Percentiles rank a stretch among this genome's conserved stretches.
phyloP scores from a whole-genome alignment of 2,888 invertebrate species.

The Emmelina monodactyla region DNA sequence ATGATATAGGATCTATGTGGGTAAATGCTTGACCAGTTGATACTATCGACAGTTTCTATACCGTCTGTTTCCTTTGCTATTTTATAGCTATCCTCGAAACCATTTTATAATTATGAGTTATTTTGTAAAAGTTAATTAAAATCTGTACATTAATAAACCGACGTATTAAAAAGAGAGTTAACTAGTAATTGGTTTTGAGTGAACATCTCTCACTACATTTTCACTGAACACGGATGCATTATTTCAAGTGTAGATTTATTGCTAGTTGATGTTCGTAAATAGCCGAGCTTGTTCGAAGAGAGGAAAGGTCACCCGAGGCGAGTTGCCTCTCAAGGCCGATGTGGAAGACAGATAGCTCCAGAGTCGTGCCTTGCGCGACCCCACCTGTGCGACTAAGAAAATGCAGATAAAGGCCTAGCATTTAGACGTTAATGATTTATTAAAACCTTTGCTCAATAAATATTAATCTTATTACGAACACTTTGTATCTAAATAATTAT shows the following conservation, averaged over 20 bases:
- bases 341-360: constrained; percentile 39
- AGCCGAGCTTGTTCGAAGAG: constrained; percentile 25
- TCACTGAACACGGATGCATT: not conserved
- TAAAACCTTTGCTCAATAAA: no score
- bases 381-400: constrained; percentile 39
- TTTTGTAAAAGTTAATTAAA: no score
- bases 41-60: no score
- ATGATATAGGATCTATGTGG: no score
- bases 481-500: no score
- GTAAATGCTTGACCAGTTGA: no score
- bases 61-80: no score
- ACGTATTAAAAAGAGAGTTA: not conserved
- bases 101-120: no score
- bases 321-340: constrained; percentile 47
- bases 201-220: not conserved
- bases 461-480: no score
- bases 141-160: not conserved
- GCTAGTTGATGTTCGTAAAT: constrained; percentile 41
- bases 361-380: constrained; percentile 36
- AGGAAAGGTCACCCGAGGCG: constrained; percentile 36
- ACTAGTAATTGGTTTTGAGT: not conserved
- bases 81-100: no score
- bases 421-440: no score
- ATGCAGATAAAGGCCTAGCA: no score
- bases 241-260: constrained; percentile 34